phyloP scores from a whole-genome alignment of 2,888 invertebrate genomes.

The Azorinus chamasolen region DNA sequence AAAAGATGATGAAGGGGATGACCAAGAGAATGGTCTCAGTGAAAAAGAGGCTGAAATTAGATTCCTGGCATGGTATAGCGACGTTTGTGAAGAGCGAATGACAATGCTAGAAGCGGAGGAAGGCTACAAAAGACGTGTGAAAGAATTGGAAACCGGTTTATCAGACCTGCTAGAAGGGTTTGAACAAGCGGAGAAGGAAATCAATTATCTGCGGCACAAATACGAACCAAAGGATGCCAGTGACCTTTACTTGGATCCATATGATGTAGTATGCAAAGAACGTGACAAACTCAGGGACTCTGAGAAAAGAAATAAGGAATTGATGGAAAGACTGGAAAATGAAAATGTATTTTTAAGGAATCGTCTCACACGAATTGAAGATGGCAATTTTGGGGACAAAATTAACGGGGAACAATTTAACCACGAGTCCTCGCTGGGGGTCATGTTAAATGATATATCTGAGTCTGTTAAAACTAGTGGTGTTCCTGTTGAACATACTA shows the following conservation, averaged over 20 bases:
- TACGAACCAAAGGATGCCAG: constrained; percentile 29
- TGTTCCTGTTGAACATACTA: too few relatives aligned
- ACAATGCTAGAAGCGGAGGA: constrained; percentile 36
- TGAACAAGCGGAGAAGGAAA: constrained; percentile 39
- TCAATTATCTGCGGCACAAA: constrained; percentile 26
- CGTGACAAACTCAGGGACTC: constrained; percentile 21
- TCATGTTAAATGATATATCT: too few relatives aligned
- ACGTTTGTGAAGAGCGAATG: constrained; percentile 24
- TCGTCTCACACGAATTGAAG: too few relatives aligned
- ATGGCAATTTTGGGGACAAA: too few relatives aligned
- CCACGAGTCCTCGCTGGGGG: too few relatives aligned
- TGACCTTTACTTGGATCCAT: constrained; percentile 8
- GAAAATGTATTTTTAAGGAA: background rate
- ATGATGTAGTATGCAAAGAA: constrained; percentile 9
- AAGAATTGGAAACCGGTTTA: constrained; percentile 36
- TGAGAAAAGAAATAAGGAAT: constrained; percentile 10
- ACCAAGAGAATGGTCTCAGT: background rate
- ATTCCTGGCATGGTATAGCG: constrained; percentile 50
- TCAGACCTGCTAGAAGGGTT: constrained; percentile 30
- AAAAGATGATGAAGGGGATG: too few relatives aligned
- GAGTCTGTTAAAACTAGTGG: too few relatives aligned
- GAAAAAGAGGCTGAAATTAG: constrained; percentile 39
- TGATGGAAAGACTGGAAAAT: constrained; percentile 14
- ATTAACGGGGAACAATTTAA: too few relatives aligned
- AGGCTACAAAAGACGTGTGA: constrained; percentile 36